Evolutionary conservation across 2,113 vertebrate species (phyloP).

Genomic region (Ceratotherium simum): DNA sequence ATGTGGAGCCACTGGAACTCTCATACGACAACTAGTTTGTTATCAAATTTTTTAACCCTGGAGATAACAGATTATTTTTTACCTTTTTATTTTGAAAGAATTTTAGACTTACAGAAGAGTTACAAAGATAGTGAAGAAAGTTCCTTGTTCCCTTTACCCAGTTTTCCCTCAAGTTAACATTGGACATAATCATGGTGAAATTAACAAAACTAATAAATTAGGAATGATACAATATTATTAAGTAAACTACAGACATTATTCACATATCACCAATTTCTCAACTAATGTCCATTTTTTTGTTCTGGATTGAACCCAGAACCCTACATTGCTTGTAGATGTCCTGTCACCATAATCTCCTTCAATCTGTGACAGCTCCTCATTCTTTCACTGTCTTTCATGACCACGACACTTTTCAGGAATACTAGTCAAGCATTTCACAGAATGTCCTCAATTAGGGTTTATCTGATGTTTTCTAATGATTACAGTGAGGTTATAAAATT

Average conservation of each 20-base stretch:
- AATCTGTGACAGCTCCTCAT: not conserved
- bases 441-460: not conserved
- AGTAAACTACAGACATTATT: not conserved
- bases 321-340: not conserved
- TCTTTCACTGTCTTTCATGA: not conserved
- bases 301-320: not conserved
- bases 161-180: not conserved
- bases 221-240: not conserved
- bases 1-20: not conserved
- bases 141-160: not conserved
- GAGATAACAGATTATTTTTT: not conserved
- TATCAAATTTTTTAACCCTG: not conserved
- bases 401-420: not conserved
- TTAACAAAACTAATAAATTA: not conserved
- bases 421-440: not conserved
- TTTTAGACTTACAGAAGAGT: not conserved
- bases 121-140: not conserved
- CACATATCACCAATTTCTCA: not conserved
- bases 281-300: not conserved
- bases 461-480: not conserved
- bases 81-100: conserved; percentile 31
- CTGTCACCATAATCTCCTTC: not conserved
- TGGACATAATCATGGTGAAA: not conserved
- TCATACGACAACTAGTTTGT: not conserved
- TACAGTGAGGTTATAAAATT: not conserved